Conservation (phyloP, 2,113 vertebrate species). For the Lonchura striata region DNA sequence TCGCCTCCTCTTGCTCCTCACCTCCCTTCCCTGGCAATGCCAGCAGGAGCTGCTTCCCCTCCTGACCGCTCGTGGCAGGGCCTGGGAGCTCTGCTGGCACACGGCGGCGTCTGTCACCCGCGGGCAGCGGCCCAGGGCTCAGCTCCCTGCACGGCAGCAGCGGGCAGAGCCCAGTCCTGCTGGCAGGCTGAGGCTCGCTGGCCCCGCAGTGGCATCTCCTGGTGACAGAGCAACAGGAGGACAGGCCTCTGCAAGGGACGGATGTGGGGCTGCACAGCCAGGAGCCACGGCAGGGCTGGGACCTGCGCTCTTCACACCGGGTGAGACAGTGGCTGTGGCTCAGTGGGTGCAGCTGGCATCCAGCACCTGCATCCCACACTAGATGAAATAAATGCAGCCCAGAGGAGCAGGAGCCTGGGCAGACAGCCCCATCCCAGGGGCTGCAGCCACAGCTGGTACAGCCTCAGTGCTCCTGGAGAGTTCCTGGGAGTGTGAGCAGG, state of each 20-base stretch:
- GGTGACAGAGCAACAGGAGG: neutral
- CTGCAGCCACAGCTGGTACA: accelerated
- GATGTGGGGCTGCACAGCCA: accelerated
- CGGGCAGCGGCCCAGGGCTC: neutral
- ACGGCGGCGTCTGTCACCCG: neutral
- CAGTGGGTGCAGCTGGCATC: neutral
- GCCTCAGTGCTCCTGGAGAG: neutral
- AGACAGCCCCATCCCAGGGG: neutral
- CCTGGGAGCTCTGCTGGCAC: neutral
- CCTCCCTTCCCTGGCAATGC: neutral
- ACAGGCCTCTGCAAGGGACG: neutral
- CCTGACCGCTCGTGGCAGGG: neutral
- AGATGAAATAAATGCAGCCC: neutral
- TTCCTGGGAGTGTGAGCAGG: neutral
- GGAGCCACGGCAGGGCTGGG: neutral
- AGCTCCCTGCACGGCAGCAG: neutral
- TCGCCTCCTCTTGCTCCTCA: neutral
- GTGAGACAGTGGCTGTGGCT: neutral
- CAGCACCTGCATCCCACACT: neutral
- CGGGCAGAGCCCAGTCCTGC: neutral
- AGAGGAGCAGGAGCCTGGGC: neutral
- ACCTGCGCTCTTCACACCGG: accelerated
- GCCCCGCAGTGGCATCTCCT: neutral
- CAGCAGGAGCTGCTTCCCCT: neutral
- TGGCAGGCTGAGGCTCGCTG: neutral